Evolutionary conservation across 1,140 invertebrate genomes (phyloP).

Genomic region (Drosophila funebris): DNA sequence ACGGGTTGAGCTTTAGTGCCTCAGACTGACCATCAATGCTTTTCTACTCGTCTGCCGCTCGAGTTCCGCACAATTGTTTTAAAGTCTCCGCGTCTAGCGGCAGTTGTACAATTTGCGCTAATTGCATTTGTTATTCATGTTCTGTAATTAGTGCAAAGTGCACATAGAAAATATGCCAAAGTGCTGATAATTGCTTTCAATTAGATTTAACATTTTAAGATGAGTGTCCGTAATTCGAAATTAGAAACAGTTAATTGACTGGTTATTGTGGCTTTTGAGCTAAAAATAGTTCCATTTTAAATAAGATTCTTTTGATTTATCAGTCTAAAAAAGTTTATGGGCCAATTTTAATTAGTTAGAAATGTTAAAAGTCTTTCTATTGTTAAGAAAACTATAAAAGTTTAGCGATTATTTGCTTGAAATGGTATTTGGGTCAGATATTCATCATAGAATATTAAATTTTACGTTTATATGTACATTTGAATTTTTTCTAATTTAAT

Average conservation of each 20-base stretch:
- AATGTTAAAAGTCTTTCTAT: not conserved
- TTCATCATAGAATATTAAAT: no score
- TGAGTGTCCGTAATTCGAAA: conserved; percentile 29
- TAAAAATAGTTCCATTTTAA: not conserved
- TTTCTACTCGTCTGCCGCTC: not conserved
- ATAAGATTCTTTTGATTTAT: not conserved
- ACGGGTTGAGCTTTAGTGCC: conserved; percentile 11
- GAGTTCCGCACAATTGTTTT: conserved; percentile 33
- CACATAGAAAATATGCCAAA: conserved; percentile 43
- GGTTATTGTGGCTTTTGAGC: not conserved
- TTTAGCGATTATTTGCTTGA: not conserved
- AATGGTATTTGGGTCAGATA: not conserved
- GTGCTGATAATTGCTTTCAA: conserved; percentile 69
- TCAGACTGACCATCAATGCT: conserved; percentile 23
- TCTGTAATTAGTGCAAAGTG: conserved; percentile 69
- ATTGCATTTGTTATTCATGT: conserved; percentile 54
- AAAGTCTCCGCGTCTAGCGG: conserved; percentile 28
- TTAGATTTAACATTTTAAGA: conserved; percentile 29
- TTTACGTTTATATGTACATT: no score
- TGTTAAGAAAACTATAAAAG: not conserved
- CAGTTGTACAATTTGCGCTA: conserved; percentile 54
- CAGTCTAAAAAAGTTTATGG: not conserved
- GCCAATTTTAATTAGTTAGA: not conserved
- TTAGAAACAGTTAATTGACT: conserved; percentile 16
- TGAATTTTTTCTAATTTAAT: no score